Evolutionary conservation across 2,888 invertebrate species (phyloP).

Genomic region (Erebia ligea): DNA sequence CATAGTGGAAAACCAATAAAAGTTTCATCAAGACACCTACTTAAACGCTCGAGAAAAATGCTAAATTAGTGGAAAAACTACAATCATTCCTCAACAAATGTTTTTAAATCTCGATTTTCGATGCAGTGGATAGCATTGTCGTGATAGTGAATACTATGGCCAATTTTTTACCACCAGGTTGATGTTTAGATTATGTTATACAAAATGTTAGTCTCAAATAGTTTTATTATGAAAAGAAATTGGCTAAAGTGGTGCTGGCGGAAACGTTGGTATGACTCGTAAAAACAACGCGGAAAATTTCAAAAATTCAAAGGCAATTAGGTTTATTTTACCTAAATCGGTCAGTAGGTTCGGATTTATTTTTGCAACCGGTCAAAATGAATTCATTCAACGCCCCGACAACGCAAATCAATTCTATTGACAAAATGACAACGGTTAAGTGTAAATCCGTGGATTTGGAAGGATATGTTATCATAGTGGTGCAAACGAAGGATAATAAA

Average conservation of each 20-base stretch:
- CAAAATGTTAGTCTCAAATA: slow-evolving; percentile 60
- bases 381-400: slow-evolving; percentile 78
- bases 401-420: slow-evolving; percentile 75
- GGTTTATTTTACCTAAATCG: slow-evolving; percentile 5
- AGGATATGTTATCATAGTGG: slow-evolving; percentile 97
- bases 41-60: slow-evolving; percentile 33
- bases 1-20: slow-evolving; percentile 47
- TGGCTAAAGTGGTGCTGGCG: slow-evolving; percentile 79
- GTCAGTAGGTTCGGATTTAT: slow-evolving; percentile 37
- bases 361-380: slow-evolving; percentile 56
- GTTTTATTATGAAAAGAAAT: slow-evolving; percentile 61
- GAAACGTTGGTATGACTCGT: slow-evolving; percentile 65
- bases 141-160: slow-evolving; percentile 56
- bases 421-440: slow-evolving; percentile 79
- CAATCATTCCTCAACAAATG: not conserved
- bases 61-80: slow-evolving; percentile 15
- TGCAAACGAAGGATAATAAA: slow-evolving; percentile 96
- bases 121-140: slow-evolving; percentile 32
- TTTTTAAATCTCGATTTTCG: slow-evolving; percentile 20
- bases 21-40: slow-evolving; percentile 38
- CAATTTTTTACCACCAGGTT: slow-evolving; percentile 66
- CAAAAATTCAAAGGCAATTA: not conserved
- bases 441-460: slow-evolving; percentile 92
- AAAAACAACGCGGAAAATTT: slow-evolving; percentile 28
- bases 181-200: slow-evolving; percentile 58